Evolutionary conservation across 2,888 invertebrate genomes (phyloP).

Genomic region (Phyllotreta striolata): DNA sequence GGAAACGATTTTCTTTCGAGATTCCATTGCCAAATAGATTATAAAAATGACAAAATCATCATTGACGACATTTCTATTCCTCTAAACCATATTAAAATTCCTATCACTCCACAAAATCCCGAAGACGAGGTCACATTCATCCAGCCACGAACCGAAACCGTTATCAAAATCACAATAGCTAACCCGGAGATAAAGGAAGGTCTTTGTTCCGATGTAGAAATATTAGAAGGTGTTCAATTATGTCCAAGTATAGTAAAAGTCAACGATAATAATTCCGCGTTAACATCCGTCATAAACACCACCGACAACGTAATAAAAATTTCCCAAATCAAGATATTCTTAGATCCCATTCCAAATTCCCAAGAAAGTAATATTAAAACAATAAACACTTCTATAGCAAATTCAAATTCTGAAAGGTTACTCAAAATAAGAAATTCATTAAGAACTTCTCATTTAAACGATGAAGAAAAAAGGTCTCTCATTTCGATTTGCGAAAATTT

Average conservation of each 20-base stretch:
- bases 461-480: too few species aligned
- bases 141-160: slow-evolving; percentile 10
- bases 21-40: slow-evolving; percentile 25
- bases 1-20: slow-evolving; percentile 35
- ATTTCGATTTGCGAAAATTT: too few species aligned
- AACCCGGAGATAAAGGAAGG: slow-evolving; percentile 31
- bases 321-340: not conserved
- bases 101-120: not conserved
- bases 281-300: slow-evolving; percentile 22
- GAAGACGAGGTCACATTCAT: not conserved
- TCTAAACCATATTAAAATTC: slow-evolving; percentile 11
- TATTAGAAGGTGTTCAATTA: slow-evolving; percentile 36
- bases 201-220: slow-evolving; percentile 37
- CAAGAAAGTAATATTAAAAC: not conserved
- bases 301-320: slow-evolving; percentile 9
- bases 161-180: slow-evolving; percentile 13
- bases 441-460: too few species aligned
- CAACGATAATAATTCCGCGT: slow-evolving; percentile 6
- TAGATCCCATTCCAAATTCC: slow-evolving; percentile 1
- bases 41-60: slow-evolving; percentile 35
- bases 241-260: slow-evolving; percentile 32
- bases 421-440: too few species aligned
- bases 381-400: not conserved
- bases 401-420: not conserved
- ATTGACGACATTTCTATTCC: slow-evolving; percentile 9